Evolutionary conservation across 2,888 invertebrate genomes (phyloP), one percentile per base, ranked within the genome.

Genomic region (Dicranocentrus wangi): DNA sequence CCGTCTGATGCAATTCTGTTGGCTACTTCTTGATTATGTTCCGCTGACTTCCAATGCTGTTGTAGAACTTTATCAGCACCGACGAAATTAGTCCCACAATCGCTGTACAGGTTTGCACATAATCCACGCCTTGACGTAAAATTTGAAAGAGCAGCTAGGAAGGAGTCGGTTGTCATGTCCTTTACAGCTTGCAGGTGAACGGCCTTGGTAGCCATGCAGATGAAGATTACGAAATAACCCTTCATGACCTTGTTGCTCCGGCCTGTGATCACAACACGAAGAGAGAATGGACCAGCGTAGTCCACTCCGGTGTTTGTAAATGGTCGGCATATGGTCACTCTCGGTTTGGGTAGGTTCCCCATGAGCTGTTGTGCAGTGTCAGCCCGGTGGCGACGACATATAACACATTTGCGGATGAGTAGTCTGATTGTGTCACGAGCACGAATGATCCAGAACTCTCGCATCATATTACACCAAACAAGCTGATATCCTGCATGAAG

Each of bases 131-230:
- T 28, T 1, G 55, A 5, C 23, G 39, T 27, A n/a, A 58, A 55
- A 0, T 58, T 10, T 2, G 27, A 15, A 27, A 69, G 32, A 10
- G 69, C 78, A 87, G 84, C 69, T 1, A 69, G 13, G 28, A 69
- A 69, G 5, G 53, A 13, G 1, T 69, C 69, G 5, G 69, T 28
- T 2, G 53, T 43, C 10, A 69, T 15, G 17, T 19, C 17, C 1
- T 7, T 17, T 1, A 53, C 69, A 19, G 42, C 25, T 32, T 69
- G 53, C 5, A 69, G 5, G 23, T 69, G 69, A 19, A 69, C 23
- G 15, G 69, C 69, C 28, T 32, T 69, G 53, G 53, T 53, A 17
- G 27, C 69, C n/a, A 69, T 21, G 53, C 69, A 69, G 10, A 69
- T 19, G 42, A 53, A 69, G n/a, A 69, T 43, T 1, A 19, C 2